Evolutionary conservation across 2,797 vertebrate species (phyloP).

Genomic region (Molossus molossus): DNA sequence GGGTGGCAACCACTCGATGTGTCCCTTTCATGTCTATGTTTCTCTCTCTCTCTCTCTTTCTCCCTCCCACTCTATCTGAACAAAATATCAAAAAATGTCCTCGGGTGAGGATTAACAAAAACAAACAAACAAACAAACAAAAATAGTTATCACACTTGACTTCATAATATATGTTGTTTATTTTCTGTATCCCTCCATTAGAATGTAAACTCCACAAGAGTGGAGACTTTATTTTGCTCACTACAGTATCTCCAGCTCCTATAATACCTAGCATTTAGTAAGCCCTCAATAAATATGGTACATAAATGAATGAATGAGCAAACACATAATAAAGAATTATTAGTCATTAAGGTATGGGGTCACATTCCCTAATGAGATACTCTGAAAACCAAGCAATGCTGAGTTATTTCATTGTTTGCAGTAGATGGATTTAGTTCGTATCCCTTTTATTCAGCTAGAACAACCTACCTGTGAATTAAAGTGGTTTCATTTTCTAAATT

Average conservation of each 20-base stretch:
- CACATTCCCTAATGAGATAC: neutral
- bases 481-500: conserved; percentile 62
- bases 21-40: too few relatives aligned
- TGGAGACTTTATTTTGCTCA: conserved; percentile 33
- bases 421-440: neutral
- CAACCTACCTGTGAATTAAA: conserved; percentile 35
- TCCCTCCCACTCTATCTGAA: too few relatives aligned
- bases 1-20: too few relatives aligned
- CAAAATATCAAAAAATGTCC: too few relatives aligned
- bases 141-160: neutral
- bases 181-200: neutral
- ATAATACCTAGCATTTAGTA: neutral
- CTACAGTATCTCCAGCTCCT: neutral
- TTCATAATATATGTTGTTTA: neutral
- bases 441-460: conserved; percentile 37
- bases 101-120: too few relatives aligned
- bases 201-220: conserved; percentile 9
- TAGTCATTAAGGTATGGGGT: conserved; percentile 25
- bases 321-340: conserved; percentile 34
- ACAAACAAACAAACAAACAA: too few relatives aligned
- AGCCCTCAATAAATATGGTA: conserved; percentile 16
- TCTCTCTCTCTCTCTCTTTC: too few relatives aligned
- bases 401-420: neutral
- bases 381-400: conserved; percentile 48
- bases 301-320: conserved; percentile 40